Percentiles rank a stretch among this genome's conserved stretches.
Conservation (phyloP, 1,140 invertebrate genomes). For the Meloidogyne floridensis region DNA sequence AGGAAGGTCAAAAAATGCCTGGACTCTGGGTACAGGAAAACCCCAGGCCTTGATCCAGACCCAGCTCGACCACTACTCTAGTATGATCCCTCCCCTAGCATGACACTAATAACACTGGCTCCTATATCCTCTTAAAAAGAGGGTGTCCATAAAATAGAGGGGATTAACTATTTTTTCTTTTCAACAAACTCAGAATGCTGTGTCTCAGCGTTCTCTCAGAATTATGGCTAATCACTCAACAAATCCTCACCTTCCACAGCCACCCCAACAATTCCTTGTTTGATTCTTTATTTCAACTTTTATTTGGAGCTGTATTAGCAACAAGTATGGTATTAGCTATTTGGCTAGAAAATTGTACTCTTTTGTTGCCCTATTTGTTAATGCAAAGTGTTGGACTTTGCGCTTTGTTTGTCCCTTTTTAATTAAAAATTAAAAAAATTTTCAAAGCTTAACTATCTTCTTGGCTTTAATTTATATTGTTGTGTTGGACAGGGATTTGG, state of each 20-base stretch:
- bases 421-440: background rate
- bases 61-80: too few relatives aligned
- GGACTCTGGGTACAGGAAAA: too few relatives aligned
- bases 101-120: too few relatives aligned
- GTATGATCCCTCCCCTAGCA: too few relatives aligned
- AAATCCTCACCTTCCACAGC: too few relatives aligned
- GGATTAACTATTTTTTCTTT: too few relatives aligned
- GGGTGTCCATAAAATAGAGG: too few relatives aligned
- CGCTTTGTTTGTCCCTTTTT: conserved; percentile 1
- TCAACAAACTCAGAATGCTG: conserved; percentile 34
- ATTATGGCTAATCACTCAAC: conserved; percentile 46
- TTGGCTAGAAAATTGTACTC: conserved; percentile 45
- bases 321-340: conserved; percentile 49
- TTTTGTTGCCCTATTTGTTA: conserved; percentile 47
- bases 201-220: conserved; percentile 50
- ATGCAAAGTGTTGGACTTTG: conserved; percentile 34
- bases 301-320: conserved; percentile 41
- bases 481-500: conserved; percentile 28
- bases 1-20: too few relatives aligned
- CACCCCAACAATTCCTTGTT: too few relatives aligned
- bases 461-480: conserved; percentile 41
- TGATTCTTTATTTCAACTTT: conserved; percentile 38
- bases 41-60: too few relatives aligned
- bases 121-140: too few relatives aligned
- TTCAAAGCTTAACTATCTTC: conserved; percentile 41